These are phyloP conservation scores for Troides oblongomaculatus DNA, from an alignment of 2,888 invertebrate species.

Conservation along the genomic window DNA sequence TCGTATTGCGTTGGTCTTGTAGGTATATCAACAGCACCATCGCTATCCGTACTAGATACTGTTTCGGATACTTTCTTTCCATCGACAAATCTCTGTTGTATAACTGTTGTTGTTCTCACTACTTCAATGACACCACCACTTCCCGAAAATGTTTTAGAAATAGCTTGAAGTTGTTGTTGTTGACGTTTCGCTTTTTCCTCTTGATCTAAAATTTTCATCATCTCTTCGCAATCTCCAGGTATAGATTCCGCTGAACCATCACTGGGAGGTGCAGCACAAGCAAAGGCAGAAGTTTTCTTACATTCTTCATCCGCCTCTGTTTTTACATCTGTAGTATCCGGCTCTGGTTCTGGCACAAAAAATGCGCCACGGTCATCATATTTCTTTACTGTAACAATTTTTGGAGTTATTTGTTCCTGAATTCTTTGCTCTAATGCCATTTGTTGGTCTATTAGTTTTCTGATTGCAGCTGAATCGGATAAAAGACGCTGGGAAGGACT, in stretches of 20 bases:
- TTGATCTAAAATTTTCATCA: constrained; percentile 79
- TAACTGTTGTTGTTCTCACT: constrained; percentile 68
- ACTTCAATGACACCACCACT: constrained; percentile 64
- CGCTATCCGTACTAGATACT: constrained; percentile 63
- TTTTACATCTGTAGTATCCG: constrained; percentile 45
- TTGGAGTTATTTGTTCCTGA: constrained; percentile 62
- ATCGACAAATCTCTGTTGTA: constrained; percentile 71
- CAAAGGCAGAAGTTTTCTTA: constrained; percentile 63
- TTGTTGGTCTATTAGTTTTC: constrained; percentile 74
- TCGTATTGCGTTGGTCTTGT: constrained; percentile 57
- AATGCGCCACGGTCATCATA: constrained; percentile 73
- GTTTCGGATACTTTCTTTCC: constrained; percentile 74
- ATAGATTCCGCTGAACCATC: constrained; percentile 75
- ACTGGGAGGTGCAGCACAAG: constrained; percentile 72
- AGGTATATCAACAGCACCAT: constrained; percentile 73
- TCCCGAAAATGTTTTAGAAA: constrained; percentile 56
- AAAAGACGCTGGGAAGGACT: constrained; percentile 72
- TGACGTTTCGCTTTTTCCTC: constrained; percentile 66
- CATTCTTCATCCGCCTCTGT: constrained; percentile 66
- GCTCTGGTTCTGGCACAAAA: constrained; percentile 66
- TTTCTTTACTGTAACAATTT: constrained; percentile 71
- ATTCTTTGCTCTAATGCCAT: constrained; percentile 69
- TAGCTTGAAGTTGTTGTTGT: constrained; percentile 35
- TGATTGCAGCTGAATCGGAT: constrained; percentile 71
- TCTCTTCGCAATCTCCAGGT: constrained; percentile 81